Conservation (phyloP, 1,140 invertebrate genomes). For the Wasmannia auropunctata region DNA sequence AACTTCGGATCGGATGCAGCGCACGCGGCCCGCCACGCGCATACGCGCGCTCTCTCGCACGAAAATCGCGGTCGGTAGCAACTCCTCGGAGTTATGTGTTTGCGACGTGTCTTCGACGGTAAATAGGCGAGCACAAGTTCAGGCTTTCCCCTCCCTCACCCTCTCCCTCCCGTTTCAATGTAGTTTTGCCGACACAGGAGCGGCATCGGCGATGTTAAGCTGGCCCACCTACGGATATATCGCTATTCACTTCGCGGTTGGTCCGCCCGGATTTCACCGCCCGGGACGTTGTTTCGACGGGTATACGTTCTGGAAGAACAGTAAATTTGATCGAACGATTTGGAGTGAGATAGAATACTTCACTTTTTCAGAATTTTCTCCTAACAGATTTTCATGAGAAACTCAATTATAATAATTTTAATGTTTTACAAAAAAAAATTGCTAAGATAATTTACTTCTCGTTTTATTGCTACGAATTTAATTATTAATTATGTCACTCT, state of each 20-base stretch:
- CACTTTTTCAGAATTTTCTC: background rate
- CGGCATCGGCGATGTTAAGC: conserved; percentile 21
- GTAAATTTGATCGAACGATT: conserved; percentile 1
- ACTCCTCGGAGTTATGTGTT: conserved; percentile 37
- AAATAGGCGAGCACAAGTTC: conserved; percentile 39
- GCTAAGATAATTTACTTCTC: background rate
- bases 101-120: conserved; percentile 45
- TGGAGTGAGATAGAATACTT: background rate
- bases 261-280: conserved; percentile 2
- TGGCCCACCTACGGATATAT: conserved; percentile 33
- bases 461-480: background rate
- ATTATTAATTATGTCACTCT: background rate
- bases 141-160: no score
- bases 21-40: background rate
- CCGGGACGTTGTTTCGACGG: background rate
- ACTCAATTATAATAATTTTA: background rate
- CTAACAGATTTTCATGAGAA: background rate
- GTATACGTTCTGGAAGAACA: background rate
- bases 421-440: background rate
- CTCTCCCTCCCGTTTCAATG: background rate
- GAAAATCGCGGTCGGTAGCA: background rate
- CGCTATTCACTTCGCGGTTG: conserved; percentile 7
- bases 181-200: conserved; percentile 3
- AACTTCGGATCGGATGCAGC: background rate
- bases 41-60: conserved; percentile 3